Percentiles rank a stretch among this genome's conserved stretches.
These are phyloP conservation scores for Ellobius talpinus DNA, from an alignment of 2,113 vertebrate genomes.

Conservation along the genomic window DNA sequence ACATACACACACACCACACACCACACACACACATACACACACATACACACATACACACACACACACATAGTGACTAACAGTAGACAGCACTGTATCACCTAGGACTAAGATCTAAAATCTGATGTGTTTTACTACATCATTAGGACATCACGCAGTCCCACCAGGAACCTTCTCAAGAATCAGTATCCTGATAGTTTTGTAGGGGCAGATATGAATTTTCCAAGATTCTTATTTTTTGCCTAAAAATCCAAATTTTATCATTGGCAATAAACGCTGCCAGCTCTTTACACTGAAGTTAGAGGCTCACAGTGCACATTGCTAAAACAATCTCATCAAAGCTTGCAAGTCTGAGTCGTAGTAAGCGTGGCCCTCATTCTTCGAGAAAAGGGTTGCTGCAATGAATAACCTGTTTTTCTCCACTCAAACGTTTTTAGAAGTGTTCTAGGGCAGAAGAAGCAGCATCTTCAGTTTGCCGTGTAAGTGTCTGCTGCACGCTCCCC, in stretches of 20 bases:
- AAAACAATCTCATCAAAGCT: not conserved
- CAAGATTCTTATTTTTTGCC: conserved; percentile 13
- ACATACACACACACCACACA: too few species aligned
- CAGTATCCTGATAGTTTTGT: not conserved
- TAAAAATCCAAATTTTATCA: not conserved
- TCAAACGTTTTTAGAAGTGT: not conserved
- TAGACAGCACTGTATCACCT: not conserved
- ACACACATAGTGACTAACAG: not conserved
- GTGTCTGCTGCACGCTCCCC: not conserved
- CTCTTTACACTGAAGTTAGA: not conserved
- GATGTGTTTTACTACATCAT: not conserved
- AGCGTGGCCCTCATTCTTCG: not conserved
- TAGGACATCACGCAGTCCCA: not conserved
- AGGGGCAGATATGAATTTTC: not conserved
- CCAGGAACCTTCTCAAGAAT: not conserved
- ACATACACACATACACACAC: not conserved
- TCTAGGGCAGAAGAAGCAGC: not conserved
- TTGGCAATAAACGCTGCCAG: not conserved
- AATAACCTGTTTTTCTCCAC: not conserved
- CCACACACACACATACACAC: not conserved
- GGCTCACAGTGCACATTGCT: not conserved
- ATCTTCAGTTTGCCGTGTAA: not conserved
- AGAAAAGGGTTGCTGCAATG: not conserved
- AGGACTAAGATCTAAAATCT: not conserved
- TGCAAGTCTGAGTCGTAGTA: not conserved